These are phyloP conservation scores for Tenebrio molitor DNA, from an alignment of 1,140 invertebrate genomes.

Conservation along the genomic window DNA sequence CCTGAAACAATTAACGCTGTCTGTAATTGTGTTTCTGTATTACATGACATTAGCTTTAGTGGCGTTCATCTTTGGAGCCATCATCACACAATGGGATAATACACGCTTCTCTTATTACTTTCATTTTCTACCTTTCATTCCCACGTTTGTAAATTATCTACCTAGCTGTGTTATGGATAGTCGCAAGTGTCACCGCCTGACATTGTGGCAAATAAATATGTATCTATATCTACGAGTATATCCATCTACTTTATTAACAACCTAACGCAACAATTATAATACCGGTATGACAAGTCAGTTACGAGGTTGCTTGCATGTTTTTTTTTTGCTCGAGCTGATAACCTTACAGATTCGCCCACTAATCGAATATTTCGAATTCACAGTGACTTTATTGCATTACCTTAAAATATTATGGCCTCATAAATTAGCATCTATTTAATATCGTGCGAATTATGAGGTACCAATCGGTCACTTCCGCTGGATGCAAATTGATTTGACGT, in stretches of 20 bases:
- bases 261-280: conserved; percentile 5
- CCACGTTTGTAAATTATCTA: conserved; percentile 39
- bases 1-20: neutral
- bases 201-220: conserved; percentile 14
- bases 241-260: neutral
- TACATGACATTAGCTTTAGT: conserved; percentile 17
- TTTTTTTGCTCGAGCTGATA: neutral
- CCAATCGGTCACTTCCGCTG: neutral
- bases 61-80: conserved; percentile 18
- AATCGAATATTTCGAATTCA: neutral
- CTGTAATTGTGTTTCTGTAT: neutral
- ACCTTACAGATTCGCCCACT: conserved; percentile 1
- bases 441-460: neutral
- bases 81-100: conserved; percentile 32
- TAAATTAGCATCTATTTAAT: neutral
- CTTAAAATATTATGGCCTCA: no score
- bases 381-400: no score
- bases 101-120: conserved; percentile 27
- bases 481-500: neutral
- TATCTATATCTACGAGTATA: neutral
- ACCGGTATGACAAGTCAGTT: neutral
- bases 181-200: conserved; percentile 22
- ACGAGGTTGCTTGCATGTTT: no score
- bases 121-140: conserved; percentile 36
- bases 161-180: conserved; percentile 15